Evolutionary conservation across 2,888 invertebrate genomes (phyloP).

Genomic region (Hetaerina titia): DNA sequence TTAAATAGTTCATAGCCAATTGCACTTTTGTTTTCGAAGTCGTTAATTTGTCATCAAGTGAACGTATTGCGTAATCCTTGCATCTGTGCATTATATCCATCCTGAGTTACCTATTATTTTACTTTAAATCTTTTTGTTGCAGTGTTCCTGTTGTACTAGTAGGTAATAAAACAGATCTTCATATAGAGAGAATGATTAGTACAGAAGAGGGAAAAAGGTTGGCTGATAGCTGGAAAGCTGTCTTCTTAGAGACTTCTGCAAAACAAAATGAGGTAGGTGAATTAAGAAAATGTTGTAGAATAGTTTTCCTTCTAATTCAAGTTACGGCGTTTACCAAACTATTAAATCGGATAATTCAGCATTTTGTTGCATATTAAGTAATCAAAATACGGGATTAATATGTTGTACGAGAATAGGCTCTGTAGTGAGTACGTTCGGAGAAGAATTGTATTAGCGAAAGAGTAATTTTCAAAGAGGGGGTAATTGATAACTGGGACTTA

Average conservation of each 20-base stretch:
- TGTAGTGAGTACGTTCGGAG: no score
- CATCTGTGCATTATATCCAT: no score
- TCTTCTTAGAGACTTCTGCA: slow-evolving; percentile 97
- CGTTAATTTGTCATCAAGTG: background rate
- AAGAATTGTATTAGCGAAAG: no score
- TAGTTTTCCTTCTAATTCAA: background rate
- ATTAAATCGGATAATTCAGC: no score
- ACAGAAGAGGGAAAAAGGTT: slow-evolving; percentile 93
- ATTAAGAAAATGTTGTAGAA: background rate
- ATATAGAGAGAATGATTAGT: slow-evolving; percentile 93
- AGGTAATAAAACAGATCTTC: slow-evolving; percentile 98
- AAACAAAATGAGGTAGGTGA: slow-evolving; percentile 92
- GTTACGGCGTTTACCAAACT: background rate
- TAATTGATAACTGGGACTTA: no score
- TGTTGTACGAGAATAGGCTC: background rate
- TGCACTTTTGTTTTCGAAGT: background rate
- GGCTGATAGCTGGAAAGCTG: slow-evolving; percentile 95
- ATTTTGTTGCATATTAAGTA: background rate
- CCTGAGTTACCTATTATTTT: background rate
- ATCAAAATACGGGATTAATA: background rate
- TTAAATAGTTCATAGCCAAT: no score
- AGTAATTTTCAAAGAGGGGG: no score
- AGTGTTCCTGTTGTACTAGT: slow-evolving; percentile 98
- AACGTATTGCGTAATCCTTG: slow-evolving; percentile 29
- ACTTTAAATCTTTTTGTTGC: slow-evolving; percentile 74